Conservation (phyloP, 2,113 vertebrate species). For the Carettochelys insculpta region DNA sequence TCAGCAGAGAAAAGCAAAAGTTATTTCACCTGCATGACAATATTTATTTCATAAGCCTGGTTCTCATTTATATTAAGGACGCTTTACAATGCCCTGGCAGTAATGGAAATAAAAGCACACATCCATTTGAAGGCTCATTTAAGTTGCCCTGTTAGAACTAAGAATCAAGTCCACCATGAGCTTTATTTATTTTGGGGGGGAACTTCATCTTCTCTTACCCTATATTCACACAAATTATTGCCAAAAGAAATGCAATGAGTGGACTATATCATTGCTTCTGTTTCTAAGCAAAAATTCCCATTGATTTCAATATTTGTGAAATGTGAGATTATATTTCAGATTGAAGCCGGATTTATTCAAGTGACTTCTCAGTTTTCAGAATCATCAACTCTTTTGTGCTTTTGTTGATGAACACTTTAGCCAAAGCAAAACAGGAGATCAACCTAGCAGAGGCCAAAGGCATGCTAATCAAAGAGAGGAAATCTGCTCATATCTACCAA, state of each 20-base stretch:
- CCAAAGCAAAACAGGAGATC: constrained; percentile 17
- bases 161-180: background rate
- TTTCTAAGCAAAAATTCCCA: constrained; percentile 12
- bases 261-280: background rate
- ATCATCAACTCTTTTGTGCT: constrained; percentile 10
- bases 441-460: constrained; percentile 51
- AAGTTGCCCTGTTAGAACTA: background rate
- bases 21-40: background rate
- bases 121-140: background rate
- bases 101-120: background rate
- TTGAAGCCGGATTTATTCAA: constrained; percentile 42
- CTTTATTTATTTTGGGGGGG: background rate
- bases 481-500: constrained; percentile 57
- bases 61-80: background rate
- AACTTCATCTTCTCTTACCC: constrained; percentile 1
- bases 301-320: background rate
- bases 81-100: background rate
- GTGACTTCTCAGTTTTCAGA: constrained; percentile 55
- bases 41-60: background rate
- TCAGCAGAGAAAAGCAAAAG: background rate
- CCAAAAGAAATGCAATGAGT: constrained; percentile 58
- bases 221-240: constrained; percentile 39
- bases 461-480: constrained; percentile 59
- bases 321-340: constrained; percentile 52
- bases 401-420: constrained; percentile 54